Base-by-base conservation (phyloP, 2,113 vertebrate genomes). In the Etia nguti region DNA sequence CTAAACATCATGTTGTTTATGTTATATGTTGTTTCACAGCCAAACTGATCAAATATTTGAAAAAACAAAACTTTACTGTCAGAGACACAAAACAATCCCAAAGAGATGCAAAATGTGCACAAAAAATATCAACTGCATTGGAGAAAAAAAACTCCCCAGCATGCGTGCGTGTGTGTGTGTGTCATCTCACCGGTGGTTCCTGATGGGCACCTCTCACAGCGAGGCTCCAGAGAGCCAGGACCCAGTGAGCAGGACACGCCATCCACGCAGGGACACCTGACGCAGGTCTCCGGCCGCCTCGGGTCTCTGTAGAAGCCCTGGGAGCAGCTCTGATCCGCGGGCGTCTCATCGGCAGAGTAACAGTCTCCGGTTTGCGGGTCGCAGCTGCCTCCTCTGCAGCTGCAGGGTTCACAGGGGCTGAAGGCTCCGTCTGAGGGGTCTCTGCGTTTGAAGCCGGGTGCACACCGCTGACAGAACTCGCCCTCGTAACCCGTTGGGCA, bases 391-490 rank as follows among this genome's bases (percentile, higher is more conserved):
- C 97, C 97, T n/a, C 90, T 96, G 95, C 98, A 99, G 38, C 24
- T 84, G 92, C 98, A 99, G 0, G 94, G 96, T 56, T 97, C 90
- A 3, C 98, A 99, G 82, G 80, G 7, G 91, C 98, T 92, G 85
- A 97, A 97, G 26, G 96, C 92, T 1, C 97, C 97, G 3, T 91
- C 88, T 2, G 56, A 15, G 0, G 96, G 96, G 3, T 2, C 13
- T 1, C 94, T 90, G 79, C 97, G 97, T 70, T 65, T 97, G 96
- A 97, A 98, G 2, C 98, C 97, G 0, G 94, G 88, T 18, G 97
- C 95, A 77, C 98, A 99, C 1, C 83, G 94, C 87, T 98, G 93
- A 0, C 98, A 99, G 94, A 97, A 98, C 80, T 97, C 94, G 0
- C 98, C 98, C 48, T 92, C 87, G 81, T 98, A 96, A 0, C 96